Conservation (phyloP, 2,797 vertebrate genomes). For the Ctenosaura bakeri region DNA sequence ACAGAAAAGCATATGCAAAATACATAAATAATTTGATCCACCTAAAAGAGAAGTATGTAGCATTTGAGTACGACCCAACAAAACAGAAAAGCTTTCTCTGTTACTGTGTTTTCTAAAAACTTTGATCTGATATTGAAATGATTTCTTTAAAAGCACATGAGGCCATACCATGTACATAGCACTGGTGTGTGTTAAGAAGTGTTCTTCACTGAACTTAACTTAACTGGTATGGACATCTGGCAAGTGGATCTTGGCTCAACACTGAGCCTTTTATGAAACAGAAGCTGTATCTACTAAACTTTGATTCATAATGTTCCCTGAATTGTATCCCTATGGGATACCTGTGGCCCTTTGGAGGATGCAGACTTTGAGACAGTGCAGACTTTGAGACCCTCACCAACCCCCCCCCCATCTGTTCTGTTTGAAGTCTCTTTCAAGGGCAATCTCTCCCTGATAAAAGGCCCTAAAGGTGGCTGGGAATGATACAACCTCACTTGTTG, state of each 20-base stretch:
- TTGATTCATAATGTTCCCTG: not conserved
- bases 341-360: no score
- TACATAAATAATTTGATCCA: not conserved
- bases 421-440: no score
- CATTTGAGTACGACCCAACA: not conserved
- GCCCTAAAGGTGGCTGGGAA: no score
- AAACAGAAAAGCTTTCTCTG: slow-evolving; percentile 16
- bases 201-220: not conserved
- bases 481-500: no score
- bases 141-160: not conserved
- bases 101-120: not conserved
- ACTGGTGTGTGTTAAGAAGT: not conserved
- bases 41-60: not conserved
- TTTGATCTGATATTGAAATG: not conserved
- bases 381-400: no score
- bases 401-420: no score
- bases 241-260: not conserved
- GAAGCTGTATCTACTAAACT: not conserved
- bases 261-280: not conserved
- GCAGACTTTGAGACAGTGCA: no score
- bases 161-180: not conserved
- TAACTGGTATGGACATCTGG: not conserved
- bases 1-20: slow-evolving; percentile 2
- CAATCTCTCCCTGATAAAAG: no score
- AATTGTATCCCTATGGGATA: no score